Evolutionary conservation across 2,113 vertebrate species (phyloP).

Genomic region (Tachuris rubrigastra): DNA sequence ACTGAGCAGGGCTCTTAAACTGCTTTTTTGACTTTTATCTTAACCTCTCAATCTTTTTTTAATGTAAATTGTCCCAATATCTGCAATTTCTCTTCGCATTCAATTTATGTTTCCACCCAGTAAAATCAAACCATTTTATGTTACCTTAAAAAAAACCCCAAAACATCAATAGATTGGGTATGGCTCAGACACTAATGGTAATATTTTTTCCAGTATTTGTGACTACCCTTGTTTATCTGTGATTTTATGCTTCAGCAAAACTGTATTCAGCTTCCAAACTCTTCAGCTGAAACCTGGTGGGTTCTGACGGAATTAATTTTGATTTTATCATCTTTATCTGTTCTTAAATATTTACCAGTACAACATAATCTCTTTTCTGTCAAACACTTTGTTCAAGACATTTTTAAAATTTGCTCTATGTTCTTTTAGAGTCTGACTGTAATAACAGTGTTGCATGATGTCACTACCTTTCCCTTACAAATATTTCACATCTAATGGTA

Average conservation of each 20-base stretch:
- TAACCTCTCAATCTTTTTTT: neutral
- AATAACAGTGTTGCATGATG: neutral
- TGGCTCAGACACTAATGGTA: neutral
- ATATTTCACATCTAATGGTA: conserved; percentile 2
- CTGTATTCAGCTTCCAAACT: neutral
- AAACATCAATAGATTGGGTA: neutral
- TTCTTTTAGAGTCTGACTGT: neutral
- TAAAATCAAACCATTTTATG: conserved; percentile 17
- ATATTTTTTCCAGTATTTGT: neutral
- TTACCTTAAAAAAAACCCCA: neutral
- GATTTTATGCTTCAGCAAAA: conserved; percentile 32
- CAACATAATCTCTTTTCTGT: neutral
- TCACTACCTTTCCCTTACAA: neutral
- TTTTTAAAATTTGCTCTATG: neutral
- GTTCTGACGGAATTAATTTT: conserved; percentile 40
- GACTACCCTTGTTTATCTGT: neutral
- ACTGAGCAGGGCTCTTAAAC: neutral
- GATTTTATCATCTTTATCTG: conserved; percentile 33
- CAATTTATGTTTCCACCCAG: neutral
- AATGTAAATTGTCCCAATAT: conserved; percentile 1
- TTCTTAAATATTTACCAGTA: conserved; percentile 32
- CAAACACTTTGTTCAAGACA: neutral
- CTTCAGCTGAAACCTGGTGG: conserved; percentile 8
- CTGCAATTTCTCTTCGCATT: neutral
- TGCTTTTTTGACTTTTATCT: neutral